These are phyloP conservation scores for Mirza zaza DNA, from an alignment of 2,113 vertebrate genomes.

Conservation along the genomic window DNA sequence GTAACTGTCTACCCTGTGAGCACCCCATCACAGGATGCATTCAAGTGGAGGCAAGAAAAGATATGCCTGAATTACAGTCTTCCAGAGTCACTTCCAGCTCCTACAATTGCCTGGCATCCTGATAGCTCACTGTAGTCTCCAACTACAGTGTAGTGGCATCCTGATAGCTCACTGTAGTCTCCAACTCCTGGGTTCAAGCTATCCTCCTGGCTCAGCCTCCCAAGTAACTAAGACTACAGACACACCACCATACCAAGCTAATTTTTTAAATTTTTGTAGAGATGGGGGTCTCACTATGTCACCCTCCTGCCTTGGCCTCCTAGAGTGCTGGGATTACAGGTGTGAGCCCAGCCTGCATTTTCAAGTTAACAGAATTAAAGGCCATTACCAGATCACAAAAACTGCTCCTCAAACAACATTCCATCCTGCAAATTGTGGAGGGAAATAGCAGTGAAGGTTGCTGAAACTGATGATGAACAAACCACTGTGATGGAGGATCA, in stretches of 20 bases:
- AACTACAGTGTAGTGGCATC: too few relatives aligned
- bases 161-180: too few relatives aligned
- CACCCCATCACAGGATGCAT: background rate
- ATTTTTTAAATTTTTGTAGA: too few relatives aligned
- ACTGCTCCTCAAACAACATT: background rate
- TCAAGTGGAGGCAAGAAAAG: background rate
- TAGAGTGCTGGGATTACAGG: too few relatives aligned
- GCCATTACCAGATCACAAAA: background rate
- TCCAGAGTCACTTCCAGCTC: background rate
- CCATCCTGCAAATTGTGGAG: background rate
- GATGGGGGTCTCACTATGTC: too few relatives aligned
- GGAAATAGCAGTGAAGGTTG: background rate
- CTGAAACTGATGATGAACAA: background rate
- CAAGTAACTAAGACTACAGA: too few relatives aligned
- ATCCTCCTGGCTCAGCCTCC: too few relatives aligned
- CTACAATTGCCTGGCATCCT: too few relatives aligned
- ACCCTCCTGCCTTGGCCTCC: background rate
- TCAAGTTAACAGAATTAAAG: background rate
- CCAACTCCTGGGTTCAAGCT: too few relatives aligned
- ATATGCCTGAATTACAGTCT: background rate
- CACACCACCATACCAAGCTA: too few relatives aligned
- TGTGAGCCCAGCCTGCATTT: background rate
- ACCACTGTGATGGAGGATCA: background rate
- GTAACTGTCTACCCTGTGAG: too few relatives aligned
- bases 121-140: too few relatives aligned